Conservation (phyloP, 2,888 invertebrate species). For the Acanthacorydalis orientalis region DNA sequence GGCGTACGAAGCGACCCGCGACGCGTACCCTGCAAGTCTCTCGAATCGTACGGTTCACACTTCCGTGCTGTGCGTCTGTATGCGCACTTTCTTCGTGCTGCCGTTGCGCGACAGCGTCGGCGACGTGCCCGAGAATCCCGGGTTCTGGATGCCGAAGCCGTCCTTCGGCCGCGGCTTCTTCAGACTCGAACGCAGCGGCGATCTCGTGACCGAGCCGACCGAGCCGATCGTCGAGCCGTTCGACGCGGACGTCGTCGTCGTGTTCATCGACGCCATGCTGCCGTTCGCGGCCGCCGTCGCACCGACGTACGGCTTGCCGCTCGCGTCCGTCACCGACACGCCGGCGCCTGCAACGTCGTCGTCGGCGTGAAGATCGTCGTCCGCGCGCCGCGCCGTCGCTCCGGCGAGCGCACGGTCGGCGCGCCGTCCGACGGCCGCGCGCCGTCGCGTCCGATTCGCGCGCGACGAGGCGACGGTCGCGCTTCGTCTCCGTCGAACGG, state of each 20-base stretch:
- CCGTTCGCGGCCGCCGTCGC: slow-evolving; percentile 34
- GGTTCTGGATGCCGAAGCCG: slow-evolving; percentile 71
- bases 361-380: too few species aligned
- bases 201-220: slow-evolving; percentile 34
- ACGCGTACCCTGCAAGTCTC: background rate
- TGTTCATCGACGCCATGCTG: slow-evolving; percentile 53
- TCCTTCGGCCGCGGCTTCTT: slow-evolving; percentile 59
- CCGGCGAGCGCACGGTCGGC: too few species aligned
- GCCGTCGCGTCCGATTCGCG: too few species aligned
- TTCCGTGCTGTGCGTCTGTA: slow-evolving; percentile 83
- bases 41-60: slow-evolving; percentile 39
- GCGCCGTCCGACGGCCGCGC: too few species aligned
- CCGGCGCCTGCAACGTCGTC: slow-evolving; percentile 27
- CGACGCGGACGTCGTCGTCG: slow-evolving; percentile 44
- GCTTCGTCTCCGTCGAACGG: too few species aligned
- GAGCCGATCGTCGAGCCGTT: slow-evolving; percentile 32
- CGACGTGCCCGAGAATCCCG: slow-evolving; percentile 67
- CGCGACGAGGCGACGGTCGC: too few species aligned
- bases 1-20: too few species aligned
- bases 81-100: slow-evolving; percentile 79
- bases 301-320: slow-evolving; percentile 62
- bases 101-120: slow-evolving; percentile 71
- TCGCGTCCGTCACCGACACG: slow-evolving; percentile 75
- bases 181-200: slow-evolving; percentile 62
- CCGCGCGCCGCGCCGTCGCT: too few species aligned